Evolutionary conservation across 1,140 invertebrate species (phyloP).

Genomic region (Xylocopa sonorina): DNA sequence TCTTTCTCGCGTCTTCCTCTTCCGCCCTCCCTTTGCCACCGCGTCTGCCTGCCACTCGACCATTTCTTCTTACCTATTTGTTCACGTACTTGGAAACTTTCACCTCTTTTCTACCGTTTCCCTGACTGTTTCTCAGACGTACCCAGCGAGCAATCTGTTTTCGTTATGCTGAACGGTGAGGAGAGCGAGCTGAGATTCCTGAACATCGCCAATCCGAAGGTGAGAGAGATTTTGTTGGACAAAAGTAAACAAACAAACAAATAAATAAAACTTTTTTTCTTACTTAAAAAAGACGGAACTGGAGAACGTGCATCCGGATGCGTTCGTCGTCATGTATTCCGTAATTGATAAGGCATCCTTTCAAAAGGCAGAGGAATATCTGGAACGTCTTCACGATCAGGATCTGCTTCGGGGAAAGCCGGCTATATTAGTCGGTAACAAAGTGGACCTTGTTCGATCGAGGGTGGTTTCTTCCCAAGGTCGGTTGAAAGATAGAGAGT

Average conservation of each 20-base stretch:
- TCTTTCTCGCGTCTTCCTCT: slow-evolving; percentile 24
- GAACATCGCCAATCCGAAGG: slow-evolving; percentile 84
- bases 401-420: slow-evolving; percentile 89
- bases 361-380: slow-evolving; percentile 89
- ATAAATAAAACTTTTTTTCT: not conserved
- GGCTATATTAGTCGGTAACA: slow-evolving; percentile 96
- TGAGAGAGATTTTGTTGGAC: no score
- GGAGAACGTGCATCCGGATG: slow-evolving; percentile 88
- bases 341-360: slow-evolving; percentile 95
- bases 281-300: slow-evolving; percentile 85
- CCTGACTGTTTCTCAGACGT: slow-evolving; percentile 86
- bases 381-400: slow-evolving; percentile 88
- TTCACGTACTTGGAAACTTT: not conserved
- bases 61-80: no score
- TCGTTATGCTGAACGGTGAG: slow-evolving; percentile 93
- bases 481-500: no score
- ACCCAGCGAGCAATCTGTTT: slow-evolving; percentile 90
- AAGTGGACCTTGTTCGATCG: slow-evolving; percentile 96
- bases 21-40: not conserved
- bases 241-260: no score
- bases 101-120: not conserved
- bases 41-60: not conserved
- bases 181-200: slow-evolving; percentile 94
- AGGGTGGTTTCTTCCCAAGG: slow-evolving; percentile 94
- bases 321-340: slow-evolving; percentile 94